Conservation (phyloP, 2,888 invertebrate genomes). For the Cantharis rufa region DNA sequence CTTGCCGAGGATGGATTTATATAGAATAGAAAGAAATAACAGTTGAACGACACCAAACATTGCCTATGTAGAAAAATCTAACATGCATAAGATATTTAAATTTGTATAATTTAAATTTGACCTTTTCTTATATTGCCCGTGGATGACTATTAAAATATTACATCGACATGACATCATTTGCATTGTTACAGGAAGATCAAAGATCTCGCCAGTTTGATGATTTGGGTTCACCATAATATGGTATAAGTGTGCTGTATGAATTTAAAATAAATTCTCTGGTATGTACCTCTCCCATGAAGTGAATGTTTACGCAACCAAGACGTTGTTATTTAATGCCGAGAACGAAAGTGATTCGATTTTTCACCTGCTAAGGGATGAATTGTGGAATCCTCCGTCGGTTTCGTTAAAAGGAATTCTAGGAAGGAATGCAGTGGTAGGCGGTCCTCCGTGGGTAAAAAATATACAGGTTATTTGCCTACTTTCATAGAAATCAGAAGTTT, state of each 20-base stretch:
- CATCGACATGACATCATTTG: background rate
- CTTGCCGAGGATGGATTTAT: too few species aligned
- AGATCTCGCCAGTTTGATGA: background rate
- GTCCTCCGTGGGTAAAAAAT: background rate
- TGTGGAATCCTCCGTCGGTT: slow-evolving; percentile 14
- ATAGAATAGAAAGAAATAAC: too few species aligned
- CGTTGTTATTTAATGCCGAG: background rate
- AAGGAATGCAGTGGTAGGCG: slow-evolving; percentile 23
- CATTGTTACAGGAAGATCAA: background rate
- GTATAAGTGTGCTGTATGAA: background rate
- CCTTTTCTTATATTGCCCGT: background rate
- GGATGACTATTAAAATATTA: background rate
- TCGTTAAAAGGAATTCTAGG: slow-evolving; percentile 16
- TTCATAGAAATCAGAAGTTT: background rate
- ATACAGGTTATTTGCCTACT: slow-evolving; percentile 11
- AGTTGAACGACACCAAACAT: background rate
- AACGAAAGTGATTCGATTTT: slow-evolving; percentile 7
- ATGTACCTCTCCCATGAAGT: background rate
- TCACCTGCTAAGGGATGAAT: slow-evolving; percentile 28
- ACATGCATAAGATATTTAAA: background rate
- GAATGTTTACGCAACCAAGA: background rate
- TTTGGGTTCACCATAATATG: background rate
- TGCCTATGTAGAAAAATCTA: background rate
- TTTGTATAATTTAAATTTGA: background rate
- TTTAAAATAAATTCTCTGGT: background rate